Base-by-base conservation (phyloP, 2,113 vertebrate genomes). In the Axis porcinus region DNA sequence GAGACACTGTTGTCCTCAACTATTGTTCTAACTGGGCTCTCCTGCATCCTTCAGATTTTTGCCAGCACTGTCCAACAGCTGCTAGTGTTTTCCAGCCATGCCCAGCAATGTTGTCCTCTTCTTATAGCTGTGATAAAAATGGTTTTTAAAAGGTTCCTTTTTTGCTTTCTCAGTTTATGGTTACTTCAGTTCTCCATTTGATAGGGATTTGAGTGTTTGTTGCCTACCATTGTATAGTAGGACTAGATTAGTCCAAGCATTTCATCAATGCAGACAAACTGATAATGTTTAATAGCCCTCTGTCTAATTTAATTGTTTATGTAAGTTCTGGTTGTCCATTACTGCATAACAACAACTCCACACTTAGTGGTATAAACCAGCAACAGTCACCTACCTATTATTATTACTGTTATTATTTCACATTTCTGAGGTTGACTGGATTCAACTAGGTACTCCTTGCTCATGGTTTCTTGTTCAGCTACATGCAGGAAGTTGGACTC, bases 131-230 rank as follows among this genome's bases (percentile, higher is more conserved):
- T 89, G 60, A 91, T 54, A 55, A 86, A 19, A 79, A 28, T 74
- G 33, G 57, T 86, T 94, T 86, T 55, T 19, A 27, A 95, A 95
- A 92, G 70, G 19, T 62, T 15, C 21, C 13, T 67, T 64, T 91
- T 92, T 52, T 91, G 78, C 91, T 79, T 86, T 96, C 47, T 89
- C n/a, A 47, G 16, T 94, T 92, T 96, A 50, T 89, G 10, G 43
- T 95, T 54, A 89, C 90, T 95, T 88, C 30, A 95, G 17, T 95
- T 92, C 43, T 94, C 57, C 25, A 94, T 89, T 92, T 45, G 93
- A 33, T 82, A 91, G 16, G 40, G 19, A 6, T 74, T 86, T 89
- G 76, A 91, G 25, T 54, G 2, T 83, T 55, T 86, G 16, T 40
- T 95, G 83, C 40, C 40, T 91, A 94, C 23, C 27, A 82, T 19